Evolutionary conservation across 1,140 invertebrate species (phyloP).

Genomic region (Tetramorium parvispinum): DNA sequence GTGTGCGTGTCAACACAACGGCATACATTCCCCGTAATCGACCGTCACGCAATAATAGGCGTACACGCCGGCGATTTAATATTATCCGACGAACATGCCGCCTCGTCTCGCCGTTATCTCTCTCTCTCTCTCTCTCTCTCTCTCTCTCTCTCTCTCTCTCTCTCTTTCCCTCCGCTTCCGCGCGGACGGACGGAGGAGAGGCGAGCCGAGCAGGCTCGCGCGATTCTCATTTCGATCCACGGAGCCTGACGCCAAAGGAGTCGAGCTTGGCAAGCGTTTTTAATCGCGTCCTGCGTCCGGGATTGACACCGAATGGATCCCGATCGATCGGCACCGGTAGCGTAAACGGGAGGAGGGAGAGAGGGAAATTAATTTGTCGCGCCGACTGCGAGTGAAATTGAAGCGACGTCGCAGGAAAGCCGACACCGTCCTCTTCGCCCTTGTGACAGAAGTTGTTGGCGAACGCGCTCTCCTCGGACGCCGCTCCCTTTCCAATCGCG

Average conservation of each 20-base stretch:
- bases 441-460: background rate
- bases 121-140: too few species aligned
- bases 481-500: background rate
- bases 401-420: background rate
- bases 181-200: too few species aligned
- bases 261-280: background rate
- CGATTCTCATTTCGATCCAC: constrained; percentile 9
- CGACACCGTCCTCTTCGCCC: background rate
- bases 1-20: constrained; percentile 45
- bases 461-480: too few species aligned
- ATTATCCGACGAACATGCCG: constrained; percentile 33
- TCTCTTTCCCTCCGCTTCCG: too few species aligned
- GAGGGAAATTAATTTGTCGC: background rate
- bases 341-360: too few species aligned
- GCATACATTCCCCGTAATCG: background rate
- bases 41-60: constrained; percentile 52
- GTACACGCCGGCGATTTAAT: constrained; percentile 44
- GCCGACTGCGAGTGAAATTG: background rate
- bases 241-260: background rate
- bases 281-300: background rate
- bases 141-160: too few species aligned
- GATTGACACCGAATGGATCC: background rate
- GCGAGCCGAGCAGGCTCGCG: background rate
- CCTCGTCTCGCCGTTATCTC: background rate
- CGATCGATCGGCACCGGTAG: background rate